A percentile compares a stretch with the other conserved stretches of the same genome.
Conservation (phyloP, 1,140 invertebrate genomes). For the Gonatopus flavifemur region DNA sequence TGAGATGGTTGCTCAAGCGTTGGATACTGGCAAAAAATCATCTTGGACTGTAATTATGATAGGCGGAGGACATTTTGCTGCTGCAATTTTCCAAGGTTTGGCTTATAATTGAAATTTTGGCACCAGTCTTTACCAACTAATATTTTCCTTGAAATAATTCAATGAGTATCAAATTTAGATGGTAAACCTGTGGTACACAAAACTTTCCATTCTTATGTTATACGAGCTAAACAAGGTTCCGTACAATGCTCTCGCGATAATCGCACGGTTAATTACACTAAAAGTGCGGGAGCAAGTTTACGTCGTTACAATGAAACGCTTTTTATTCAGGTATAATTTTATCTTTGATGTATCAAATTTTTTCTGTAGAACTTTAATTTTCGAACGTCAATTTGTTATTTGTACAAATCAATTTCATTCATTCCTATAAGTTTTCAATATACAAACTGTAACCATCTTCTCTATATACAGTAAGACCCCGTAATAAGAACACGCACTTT, state of each 20-base stretch:
- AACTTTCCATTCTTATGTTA: constrained; percentile 86
- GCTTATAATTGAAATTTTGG: constrained; percentile 2
- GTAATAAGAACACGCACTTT: too few relatives aligned
- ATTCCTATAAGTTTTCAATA: background rate
- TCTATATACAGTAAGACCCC: too few relatives aligned
- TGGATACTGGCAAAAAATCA: constrained; percentile 45
- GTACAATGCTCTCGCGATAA: constrained; percentile 72
- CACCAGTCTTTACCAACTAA: too few relatives aligned
- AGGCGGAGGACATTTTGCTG: constrained; percentile 86
- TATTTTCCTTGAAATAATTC: too few relatives aligned
- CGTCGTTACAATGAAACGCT: constrained; percentile 77
- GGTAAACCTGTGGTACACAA: constrained; percentile 72
- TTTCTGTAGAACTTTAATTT: background rate
- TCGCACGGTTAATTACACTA: constrained; percentile 65
- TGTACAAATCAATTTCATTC: background rate
- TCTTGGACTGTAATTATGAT: constrained; percentile 79
- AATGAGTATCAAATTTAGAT: too few relatives aligned
- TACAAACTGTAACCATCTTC: too few relatives aligned
- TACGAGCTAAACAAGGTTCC: constrained; percentile 80
- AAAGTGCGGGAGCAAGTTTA: constrained; percentile 81
- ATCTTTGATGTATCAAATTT: background rate
- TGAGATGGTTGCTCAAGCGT: constrained; percentile 54
- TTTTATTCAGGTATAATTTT: constrained; percentile 62
- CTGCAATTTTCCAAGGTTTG: constrained; percentile 75
- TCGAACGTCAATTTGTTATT: background rate